Evolutionary conservation across 1,140 invertebrate genomes (phyloP), one percentile per base, ranked within the genome.

Genomic region (Formica selysi): DNA sequence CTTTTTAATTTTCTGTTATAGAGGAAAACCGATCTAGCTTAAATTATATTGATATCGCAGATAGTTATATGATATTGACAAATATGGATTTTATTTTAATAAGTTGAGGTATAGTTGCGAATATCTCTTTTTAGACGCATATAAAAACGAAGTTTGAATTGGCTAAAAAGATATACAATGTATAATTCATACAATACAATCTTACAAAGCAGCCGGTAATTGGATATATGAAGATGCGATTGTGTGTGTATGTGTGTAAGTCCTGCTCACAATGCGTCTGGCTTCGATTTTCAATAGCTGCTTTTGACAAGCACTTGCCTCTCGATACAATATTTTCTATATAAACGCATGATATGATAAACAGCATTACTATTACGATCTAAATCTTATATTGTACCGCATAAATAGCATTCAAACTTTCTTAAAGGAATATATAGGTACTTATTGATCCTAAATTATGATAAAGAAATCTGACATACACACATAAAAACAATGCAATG

Each of bases 261-360:
- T 90, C 59, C 79, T 62, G 57, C 61, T 70, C 62, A 89, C 80
- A 76, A 81, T 90, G 54, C 85, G 91, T 91, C 91, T 92, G 90
- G 91, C 85, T 92, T 92, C 91, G 91, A 92, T 92, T 92, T 91
- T 92, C 91, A 92, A 91, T 92, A 92, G 85, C 89, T 91, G 91
- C 86, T 87, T 91, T 92, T 92, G 91, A 92, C 89, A 92, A 86
- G 36, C 76, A 90, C 87, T 91, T 88, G 41, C 76, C 61, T 79
- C 65, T 51, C 87, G 73, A 89, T 79, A 85, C 84, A 78, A 90
- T 89, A 76, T 83, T 76, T 68, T 62, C 26, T 57, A 71, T 61
- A 62, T 57, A 81, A 22, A 86, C 41, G 38, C 57, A 74, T 57
- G 70, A 89, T 86, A 51, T 59, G 76, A 84, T 86, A 73, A 83